These are phyloP conservation scores for Falcunculus frontatus DNA, from an alignment of 2,113 vertebrate genomes.

Conservation along the genomic window DNA sequence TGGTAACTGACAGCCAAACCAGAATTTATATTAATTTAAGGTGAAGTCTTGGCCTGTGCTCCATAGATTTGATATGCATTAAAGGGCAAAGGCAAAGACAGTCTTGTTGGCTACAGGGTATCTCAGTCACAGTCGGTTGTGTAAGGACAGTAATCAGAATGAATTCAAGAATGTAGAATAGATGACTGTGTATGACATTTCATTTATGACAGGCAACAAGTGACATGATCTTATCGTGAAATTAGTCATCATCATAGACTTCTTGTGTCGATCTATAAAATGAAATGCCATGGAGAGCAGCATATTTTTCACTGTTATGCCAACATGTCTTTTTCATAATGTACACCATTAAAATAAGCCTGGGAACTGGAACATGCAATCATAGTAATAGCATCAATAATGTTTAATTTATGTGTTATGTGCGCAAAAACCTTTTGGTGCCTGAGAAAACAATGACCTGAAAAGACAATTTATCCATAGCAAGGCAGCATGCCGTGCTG, in stretches of 20 bases:
- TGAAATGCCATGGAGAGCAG: not conserved
- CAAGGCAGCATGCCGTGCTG: not conserved
- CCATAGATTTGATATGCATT: not conserved
- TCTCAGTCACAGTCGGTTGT: not conserved
- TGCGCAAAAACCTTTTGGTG: not conserved
- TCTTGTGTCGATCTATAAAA: not conserved
- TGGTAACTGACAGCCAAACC: not conserved
- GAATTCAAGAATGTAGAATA: slow-evolving; percentile 26
- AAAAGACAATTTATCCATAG: slow-evolving; percentile 13
- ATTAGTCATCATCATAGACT: slow-evolving; percentile 11
- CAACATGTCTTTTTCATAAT: slow-evolving; percentile 23
- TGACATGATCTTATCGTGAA: slow-evolving; percentile 23
- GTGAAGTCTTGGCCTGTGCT: not conserved
- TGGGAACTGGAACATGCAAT: not conserved
- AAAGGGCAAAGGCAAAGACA: slow-evolving; percentile 14
- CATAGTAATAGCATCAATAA: slow-evolving; percentile 20
- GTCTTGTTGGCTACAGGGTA: not conserved
- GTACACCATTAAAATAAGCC: slow-evolving; percentile 39
- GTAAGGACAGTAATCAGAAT: slow-evolving; percentile 22
- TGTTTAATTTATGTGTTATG: slow-evolving; percentile 25
- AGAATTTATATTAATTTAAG: not conserved
- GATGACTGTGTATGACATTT: not conserved
- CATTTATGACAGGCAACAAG: slow-evolving; percentile 14
- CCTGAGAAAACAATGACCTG: not conserved
- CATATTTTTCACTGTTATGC: not conserved